These are phyloP conservation scores for Martes flavigula DNA, from an alignment of 2,797 vertebrate genomes.

Conservation along the genomic window DNA sequence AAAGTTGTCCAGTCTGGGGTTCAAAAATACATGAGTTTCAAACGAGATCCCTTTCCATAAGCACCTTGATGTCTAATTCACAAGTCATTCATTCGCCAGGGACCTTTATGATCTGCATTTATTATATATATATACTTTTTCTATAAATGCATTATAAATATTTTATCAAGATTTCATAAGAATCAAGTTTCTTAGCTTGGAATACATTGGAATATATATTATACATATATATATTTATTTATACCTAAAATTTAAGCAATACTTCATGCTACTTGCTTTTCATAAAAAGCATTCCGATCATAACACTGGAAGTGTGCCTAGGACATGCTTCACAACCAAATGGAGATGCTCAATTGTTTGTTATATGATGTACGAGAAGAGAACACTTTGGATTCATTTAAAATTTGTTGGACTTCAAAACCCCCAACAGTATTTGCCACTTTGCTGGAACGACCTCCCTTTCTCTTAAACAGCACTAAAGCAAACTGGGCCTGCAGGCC, in stretches of 20 bases:
- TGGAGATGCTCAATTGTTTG: constrained; percentile 75
- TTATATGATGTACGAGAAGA: constrained; percentile 76
- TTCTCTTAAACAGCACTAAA: constrained; percentile 81
- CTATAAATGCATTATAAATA: constrained; percentile 90
- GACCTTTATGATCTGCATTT: constrained; percentile 83
- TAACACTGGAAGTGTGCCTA: constrained; percentile 82
- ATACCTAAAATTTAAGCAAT: constrained; percentile 87
- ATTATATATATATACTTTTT: constrained; percentile 77
- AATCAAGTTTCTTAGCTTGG: constrained; percentile 86
- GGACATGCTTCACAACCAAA: constrained; percentile 85
- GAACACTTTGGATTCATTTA: constrained; percentile 81
- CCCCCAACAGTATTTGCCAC: constrained; percentile 87
- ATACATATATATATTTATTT: constrained; percentile 86
- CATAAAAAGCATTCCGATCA: constrained; percentile 85
- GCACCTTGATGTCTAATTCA: constrained; percentile 77
- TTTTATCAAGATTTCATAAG: constrained; percentile 86
- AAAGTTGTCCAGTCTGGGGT: constrained; percentile 66
- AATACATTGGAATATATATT: constrained; percentile 89
- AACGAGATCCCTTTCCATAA: constrained; percentile 78
- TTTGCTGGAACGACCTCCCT: constrained; percentile 88
- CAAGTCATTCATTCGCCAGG: constrained; percentile 77
- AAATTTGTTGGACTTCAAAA: constrained; percentile 82
- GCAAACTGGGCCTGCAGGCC: constrained; percentile 32
- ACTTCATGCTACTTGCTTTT: constrained; percentile 88
- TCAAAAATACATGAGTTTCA: constrained; percentile 74